A percentile compares a stretch with the other conserved stretches of the same genome.
Conservation (phyloP, 2,888 invertebrate genomes). For the Trissoscelio sp. region DNA sequence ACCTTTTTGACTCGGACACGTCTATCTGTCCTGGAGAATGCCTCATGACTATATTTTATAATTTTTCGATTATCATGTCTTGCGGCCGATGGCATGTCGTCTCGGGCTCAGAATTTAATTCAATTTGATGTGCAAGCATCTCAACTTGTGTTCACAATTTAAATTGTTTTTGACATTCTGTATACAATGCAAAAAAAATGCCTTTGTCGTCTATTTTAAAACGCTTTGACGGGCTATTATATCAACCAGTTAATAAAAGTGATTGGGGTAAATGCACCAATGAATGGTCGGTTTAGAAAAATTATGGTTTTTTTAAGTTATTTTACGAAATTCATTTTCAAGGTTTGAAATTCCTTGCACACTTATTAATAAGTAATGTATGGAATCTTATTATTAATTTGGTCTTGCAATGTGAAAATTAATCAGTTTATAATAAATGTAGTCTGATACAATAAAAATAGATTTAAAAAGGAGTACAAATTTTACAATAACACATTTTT, state of each 20-base stretch:
- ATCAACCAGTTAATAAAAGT: not conserved
- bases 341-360: no score
- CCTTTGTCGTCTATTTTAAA: not conserved
- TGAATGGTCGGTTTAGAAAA: no score
- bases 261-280: no score
- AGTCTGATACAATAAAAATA: no score
- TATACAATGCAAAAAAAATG: not conserved
- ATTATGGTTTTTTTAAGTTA: no score
- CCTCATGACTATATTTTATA: conserved; percentile 34
- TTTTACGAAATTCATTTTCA: no score
- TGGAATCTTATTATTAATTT: no score
- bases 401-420: no score
- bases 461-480: no score
- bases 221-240: not conserved
- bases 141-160: not conserved
- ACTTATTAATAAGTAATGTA: no score
- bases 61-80: conserved; percentile 45
- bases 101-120: conserved; percentile 27
- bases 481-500: no score
- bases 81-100: not conserved
- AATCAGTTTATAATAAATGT: no score
- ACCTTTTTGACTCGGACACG: conserved; percentile 40
- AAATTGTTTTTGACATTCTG: conserved; percentile 35
- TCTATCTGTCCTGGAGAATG: conserved; percentile 27
- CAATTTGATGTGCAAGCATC: conserved; percentile 14